phyloP scores from a whole-genome alignment of 2,113 vertebrate species.

The Thamnaconus septentrionalis region DNA sequence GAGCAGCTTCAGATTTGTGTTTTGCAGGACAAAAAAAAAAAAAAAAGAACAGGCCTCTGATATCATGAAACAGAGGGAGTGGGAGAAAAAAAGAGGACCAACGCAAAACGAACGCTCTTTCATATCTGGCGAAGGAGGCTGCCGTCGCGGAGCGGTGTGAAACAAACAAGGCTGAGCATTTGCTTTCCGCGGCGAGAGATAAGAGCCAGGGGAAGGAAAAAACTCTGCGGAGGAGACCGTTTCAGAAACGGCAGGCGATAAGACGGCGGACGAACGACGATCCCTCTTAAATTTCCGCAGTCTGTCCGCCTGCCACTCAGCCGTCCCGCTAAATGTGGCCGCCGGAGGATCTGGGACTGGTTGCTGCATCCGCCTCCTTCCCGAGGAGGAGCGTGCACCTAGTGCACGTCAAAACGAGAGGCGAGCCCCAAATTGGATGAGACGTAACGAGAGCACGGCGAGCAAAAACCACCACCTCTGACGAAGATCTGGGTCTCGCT shows the following conservation, averaged over 20 bases:
- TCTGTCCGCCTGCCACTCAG: slow-evolving; percentile 30
- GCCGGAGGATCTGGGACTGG: slow-evolving; percentile 27
- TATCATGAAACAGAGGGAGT: slow-evolving; percentile 5
- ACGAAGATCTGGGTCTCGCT: slow-evolving; percentile 45
- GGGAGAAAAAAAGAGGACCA: slow-evolving; percentile 32
- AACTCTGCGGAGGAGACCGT: slow-evolving; percentile 32
- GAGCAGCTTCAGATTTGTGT: slow-evolving; percentile 17
- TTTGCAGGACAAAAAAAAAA: slow-evolving; percentile 34
- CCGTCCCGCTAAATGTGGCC: slow-evolving; percentile 25
- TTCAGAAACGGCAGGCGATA: slow-evolving; percentile 19
- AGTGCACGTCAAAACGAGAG: slow-evolving; percentile 51
- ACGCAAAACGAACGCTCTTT: slow-evolving; percentile 39
- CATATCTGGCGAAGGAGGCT: slow-evolving; percentile 26
- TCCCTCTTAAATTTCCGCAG: slow-evolving; percentile 42
- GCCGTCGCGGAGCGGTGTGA: slow-evolving; percentile 49
- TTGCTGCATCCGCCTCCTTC: slow-evolving; percentile 40
- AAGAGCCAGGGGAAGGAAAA: slow-evolving; percentile 26
- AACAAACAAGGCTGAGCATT: slow-evolving; percentile 55
- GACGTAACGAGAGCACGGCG: slow-evolving; percentile 56
- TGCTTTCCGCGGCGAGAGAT: slow-evolving; percentile 21
- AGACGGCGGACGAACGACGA: slow-evolving; percentile 32
- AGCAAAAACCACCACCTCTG: slow-evolving; percentile 49
- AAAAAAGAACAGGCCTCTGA: background rate
- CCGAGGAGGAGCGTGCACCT: slow-evolving; percentile 39
- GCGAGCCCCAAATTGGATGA: slow-evolving; percentile 47